Conservation (phyloP, 1,140 invertebrate genomes). For the Listronotus oregonensis region DNA sequence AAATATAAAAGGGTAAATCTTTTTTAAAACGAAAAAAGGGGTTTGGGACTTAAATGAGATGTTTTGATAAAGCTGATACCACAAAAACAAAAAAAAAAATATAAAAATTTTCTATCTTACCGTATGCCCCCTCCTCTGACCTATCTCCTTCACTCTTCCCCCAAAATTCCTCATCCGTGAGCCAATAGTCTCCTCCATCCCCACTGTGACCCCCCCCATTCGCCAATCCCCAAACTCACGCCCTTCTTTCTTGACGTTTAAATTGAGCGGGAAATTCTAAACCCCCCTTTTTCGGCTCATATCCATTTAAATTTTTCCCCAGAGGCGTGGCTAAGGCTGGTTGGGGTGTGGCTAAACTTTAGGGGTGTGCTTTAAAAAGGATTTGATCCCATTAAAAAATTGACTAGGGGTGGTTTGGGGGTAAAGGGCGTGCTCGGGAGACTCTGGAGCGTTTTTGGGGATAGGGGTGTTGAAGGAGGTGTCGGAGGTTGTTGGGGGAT, state of each 20-base stretch:
- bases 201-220: constrained; percentile 10
- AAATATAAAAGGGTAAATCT: too few species aligned
- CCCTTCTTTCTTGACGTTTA: constrained; percentile 24
- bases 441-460: constrained; percentile 49
- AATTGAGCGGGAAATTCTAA: constrained; percentile 25
- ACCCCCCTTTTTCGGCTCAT: background rate
- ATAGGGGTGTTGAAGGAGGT: constrained; percentile 53
- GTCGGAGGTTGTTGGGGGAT: constrained; percentile 53
- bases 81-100: too few species aligned
- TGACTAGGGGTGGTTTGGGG: constrained; percentile 49
- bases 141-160: constrained; percentile 12
- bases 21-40: too few species aligned
- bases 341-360: too few species aligned
- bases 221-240: constrained; percentile 13
- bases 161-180: constrained; percentile 14
- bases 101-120: too few species aligned
- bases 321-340: constrained; percentile 7
- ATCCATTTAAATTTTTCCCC: too few species aligned
- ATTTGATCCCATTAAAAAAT: constrained; percentile 26
- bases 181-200: constrained; percentile 13
- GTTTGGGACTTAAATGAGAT: too few species aligned
- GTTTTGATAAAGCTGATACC: too few species aligned
- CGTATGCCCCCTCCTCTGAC: constrained; percentile 27
- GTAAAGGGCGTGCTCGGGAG: constrained; percentile 40
- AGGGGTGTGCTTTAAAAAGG: constrained; percentile 45